These are phyloP conservation scores for Drosophila hydei DNA, from an alignment of 1,140 invertebrate genomes.

Conservation along the genomic window DNA sequence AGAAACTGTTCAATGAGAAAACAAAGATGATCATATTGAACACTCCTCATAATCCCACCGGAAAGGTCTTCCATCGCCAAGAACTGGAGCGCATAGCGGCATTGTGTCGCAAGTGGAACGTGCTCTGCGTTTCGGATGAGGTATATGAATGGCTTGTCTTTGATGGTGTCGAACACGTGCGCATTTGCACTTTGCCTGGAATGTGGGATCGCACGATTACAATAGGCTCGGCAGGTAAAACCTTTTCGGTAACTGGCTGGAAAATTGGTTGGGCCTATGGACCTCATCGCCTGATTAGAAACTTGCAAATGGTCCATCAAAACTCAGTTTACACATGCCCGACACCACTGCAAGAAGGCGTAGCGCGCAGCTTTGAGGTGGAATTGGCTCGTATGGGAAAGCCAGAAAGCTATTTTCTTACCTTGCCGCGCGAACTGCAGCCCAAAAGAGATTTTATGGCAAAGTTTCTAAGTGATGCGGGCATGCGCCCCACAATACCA, in stretches of 20 bases:
- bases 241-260: conserved; percentile 99
- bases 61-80: conserved; percentile 92
- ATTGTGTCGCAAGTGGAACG: conserved; percentile 96
- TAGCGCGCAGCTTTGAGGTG: conserved; percentile 94
- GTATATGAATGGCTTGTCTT: conserved; percentile 99
- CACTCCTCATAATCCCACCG: conserved; percentile 97
- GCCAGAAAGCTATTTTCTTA: conserved; percentile 94
- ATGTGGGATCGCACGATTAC: conserved; percentile 99
- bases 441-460: conserved; percentile 94
- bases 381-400: conserved; percentile 90
- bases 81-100: conserved; percentile 92
- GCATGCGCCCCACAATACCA: conserved; percentile 96
- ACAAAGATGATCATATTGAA: conserved; percentile 98
- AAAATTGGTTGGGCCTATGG: conserved; percentile 99
- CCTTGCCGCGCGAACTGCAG: conserved; percentile 90
- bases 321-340: conserved; percentile 96
- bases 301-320: conserved; percentile 95
- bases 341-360: conserved; percentile 95
- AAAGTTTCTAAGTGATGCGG: conserved; percentile 90
- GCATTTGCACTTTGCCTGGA: conserved; percentile 95
- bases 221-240: conserved; percentile 98
- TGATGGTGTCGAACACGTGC: conserved; percentile 92
- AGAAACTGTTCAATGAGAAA: conserved; percentile 92
- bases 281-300: conserved; percentile 90
- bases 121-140: conserved; percentile 96